Evolutionary conservation across 2,797 vertebrate genomes (phyloP).

Genomic region (Gymnoscopelus microlampas): DNA sequence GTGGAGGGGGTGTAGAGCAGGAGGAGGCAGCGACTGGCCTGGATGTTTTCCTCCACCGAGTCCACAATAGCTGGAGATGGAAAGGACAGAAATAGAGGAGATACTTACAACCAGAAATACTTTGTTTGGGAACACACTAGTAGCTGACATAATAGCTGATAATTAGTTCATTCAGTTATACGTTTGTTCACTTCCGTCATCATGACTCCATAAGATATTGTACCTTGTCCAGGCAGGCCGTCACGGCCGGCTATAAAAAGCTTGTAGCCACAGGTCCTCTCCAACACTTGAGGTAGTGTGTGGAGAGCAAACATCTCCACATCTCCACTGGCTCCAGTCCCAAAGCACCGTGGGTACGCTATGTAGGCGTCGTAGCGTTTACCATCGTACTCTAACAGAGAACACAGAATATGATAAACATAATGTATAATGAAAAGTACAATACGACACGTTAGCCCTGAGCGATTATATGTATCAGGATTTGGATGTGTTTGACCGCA

Average conservation of each 20-base stretch:
- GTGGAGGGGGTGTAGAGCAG: constrained; percentile 82
- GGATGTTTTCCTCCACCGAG: constrained; percentile 84
- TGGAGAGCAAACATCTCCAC: constrained; percentile 86
- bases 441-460: background rate
- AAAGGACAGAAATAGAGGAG: background rate
- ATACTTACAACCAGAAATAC: too few relatives aligned
- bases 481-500: too few relatives aligned
- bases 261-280: constrained; percentile 87
- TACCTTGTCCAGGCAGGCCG: constrained; percentile 88
- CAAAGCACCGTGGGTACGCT: constrained; percentile 80
- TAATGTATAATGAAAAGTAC: background rate
- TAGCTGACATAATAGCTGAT: too few relatives aligned
- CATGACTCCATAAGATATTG: constrained; percentile 30
- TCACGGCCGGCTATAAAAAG: constrained; percentile 91
- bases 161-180: too few relatives aligned
- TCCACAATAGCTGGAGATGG: constrained; percentile 82
- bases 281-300: constrained; percentile 87
- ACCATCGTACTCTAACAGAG: constrained; percentile 83
- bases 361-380: constrained; percentile 92
- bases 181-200: too few relatives aligned
- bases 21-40: constrained; percentile 87
- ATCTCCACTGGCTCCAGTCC: constrained; percentile 67
- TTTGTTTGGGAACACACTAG: too few relatives aligned
- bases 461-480: background rate
- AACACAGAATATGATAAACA: background rate